A percentile compares a stretch with the other conserved stretches of the same genome.
Evolutionary conservation across 2,113 vertebrate species (phyloP).

Genomic region (Tragelaphus buxtoni): DNA sequence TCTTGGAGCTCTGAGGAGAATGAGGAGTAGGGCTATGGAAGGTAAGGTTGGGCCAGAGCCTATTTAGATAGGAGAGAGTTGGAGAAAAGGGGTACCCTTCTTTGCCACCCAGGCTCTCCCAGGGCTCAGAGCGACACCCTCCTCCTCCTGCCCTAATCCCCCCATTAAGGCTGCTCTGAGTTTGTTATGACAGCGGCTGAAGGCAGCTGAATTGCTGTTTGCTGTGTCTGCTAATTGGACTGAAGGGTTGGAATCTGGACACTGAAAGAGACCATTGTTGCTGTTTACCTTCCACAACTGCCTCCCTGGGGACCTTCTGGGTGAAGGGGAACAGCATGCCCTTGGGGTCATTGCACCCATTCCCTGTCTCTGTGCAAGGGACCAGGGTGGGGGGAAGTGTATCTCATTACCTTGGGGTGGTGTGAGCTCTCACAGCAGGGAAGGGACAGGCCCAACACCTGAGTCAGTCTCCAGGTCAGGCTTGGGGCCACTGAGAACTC

Average conservation of each 20-base stretch:
- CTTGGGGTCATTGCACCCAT: constrained; percentile 53
- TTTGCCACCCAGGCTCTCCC: constrained; percentile 58
- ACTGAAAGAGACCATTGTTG: constrained; percentile 84
- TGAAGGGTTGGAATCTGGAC: constrained; percentile 85
- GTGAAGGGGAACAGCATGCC: constrained; percentile 45
- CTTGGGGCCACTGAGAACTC: neutral
- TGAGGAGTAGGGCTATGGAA: neutral
- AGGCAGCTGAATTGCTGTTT: constrained; percentile 78
- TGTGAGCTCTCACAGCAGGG: neutral
- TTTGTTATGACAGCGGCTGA: constrained; percentile 85
- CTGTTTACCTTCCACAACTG: constrained; percentile 62
- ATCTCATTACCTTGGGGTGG: neutral
- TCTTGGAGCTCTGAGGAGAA: neutral
- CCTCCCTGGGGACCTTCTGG: constrained; percentile 65
- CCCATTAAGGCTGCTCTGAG: constrained; percentile 81
- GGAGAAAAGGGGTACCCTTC: constrained; percentile 39
- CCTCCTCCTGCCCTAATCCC: constrained; percentile 79
- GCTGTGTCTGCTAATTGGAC: constrained; percentile 85
- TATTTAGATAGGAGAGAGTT: neutral
- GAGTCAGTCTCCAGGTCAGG: neutral
- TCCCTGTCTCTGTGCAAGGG: neutral
- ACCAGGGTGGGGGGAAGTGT: neutral
- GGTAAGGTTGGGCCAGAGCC: neutral
- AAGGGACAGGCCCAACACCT: neutral
- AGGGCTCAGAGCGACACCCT: constrained; percentile 59